phyloP scores from a whole-genome alignment of 2,888 invertebrate species.

The Drosophila colorata region DNA sequence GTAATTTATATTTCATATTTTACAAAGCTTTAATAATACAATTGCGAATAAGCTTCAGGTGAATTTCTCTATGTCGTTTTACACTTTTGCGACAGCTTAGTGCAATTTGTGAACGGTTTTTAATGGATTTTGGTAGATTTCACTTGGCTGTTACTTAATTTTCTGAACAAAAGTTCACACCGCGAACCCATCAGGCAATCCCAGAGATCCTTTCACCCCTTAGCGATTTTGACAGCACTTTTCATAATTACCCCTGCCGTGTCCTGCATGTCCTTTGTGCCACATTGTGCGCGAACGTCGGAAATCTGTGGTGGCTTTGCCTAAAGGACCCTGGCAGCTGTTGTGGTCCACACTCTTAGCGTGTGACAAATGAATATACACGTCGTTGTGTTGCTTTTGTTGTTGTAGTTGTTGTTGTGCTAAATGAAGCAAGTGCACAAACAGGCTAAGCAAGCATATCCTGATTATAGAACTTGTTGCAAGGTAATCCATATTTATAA shows the following conservation, averaged over 20 bases:
- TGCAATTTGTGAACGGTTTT: neutral
- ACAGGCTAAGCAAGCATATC: slow-evolving; percentile 47
- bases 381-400: slow-evolving; percentile 6
- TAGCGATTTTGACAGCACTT: slow-evolving; percentile 31
- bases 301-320: slow-evolving; percentile 23
- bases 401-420: slow-evolving; percentile 39
- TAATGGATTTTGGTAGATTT: slow-evolving; percentile 11
- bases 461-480: slow-evolving; percentile 70
- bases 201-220: slow-evolving; percentile 21
- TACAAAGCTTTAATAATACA: neutral
- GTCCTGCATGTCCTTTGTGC: slow-evolving; percentile 9
- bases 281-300: neutral
- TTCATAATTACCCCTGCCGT: slow-evolving; percentile 42
- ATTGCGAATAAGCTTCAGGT: neutral
- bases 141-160: slow-evolving; percentile 4
- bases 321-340: slow-evolving; percentile 31
- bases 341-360: slow-evolving; percentile 50
- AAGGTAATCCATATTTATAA: slow-evolving; percentile 69
- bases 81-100: neutral
- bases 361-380: slow-evolving; percentile 47
- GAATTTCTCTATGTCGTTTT: neutral
- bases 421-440: slow-evolving; percentile 78
- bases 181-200: slow-evolving; percentile 21
- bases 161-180: slow-evolving; percentile 24
- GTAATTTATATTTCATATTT: neutral